These are phyloP conservation scores for Lasioglossum malachurum DNA, from an alignment of 2,888 invertebrate genomes.

Conservation along the genomic window DNA sequence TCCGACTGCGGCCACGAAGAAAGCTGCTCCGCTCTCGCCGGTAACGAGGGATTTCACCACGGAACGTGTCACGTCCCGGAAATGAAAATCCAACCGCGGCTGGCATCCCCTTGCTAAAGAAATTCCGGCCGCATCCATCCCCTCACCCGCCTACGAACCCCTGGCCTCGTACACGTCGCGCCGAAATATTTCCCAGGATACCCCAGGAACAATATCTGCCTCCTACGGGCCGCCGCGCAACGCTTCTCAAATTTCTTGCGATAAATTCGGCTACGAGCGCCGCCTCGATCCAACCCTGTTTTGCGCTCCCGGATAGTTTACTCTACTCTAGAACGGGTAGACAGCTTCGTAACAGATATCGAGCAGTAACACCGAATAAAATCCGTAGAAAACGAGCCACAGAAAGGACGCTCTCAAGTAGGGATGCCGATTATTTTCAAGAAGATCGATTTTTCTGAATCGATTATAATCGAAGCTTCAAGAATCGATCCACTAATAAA, in stretches of 20 bases:
- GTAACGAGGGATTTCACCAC: not conserved
- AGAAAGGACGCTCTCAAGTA: not conserved
- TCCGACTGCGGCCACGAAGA: conserved; percentile 10
- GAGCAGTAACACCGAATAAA: not conserved
- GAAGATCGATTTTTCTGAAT: no score
- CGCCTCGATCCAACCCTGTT: not conserved
- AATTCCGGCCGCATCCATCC: not conserved
- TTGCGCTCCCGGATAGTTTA: not conserved
- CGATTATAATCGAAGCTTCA: no score
- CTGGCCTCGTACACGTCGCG: not conserved
- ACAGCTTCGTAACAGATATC: not conserved
- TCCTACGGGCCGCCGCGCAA: not conserved
- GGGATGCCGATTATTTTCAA: no score
- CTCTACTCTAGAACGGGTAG: not conserved
- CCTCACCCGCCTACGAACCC: not conserved
- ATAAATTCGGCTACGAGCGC: not conserved
- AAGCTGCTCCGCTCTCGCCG: conserved; percentile 3
- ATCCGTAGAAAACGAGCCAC: not conserved
- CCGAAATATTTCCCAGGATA: conserved; percentile 23
- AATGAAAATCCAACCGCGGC: conserved; percentile 44
- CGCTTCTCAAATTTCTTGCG: not conserved
- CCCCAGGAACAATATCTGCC: conserved; percentile 15
- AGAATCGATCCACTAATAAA: no score
- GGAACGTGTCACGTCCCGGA: conserved; percentile 34
- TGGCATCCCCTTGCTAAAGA: conserved; percentile 16